These are phyloP conservation scores for Clistopyga incitator DNA, from an alignment of 2,888 invertebrate species.

Conservation along the genomic window DNA sequence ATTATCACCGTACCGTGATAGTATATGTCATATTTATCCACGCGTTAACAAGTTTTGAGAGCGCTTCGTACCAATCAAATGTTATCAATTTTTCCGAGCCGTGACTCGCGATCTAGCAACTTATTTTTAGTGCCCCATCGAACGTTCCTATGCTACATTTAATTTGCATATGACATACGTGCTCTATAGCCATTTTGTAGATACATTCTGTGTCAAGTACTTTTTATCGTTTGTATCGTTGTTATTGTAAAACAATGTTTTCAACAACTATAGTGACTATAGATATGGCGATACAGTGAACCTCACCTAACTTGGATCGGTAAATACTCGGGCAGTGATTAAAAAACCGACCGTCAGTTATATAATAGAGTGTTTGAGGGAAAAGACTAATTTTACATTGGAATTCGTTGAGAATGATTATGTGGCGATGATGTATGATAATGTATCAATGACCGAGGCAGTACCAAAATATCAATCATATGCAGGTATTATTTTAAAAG, in stretches of 20 bases:
- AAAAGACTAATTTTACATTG: no score
- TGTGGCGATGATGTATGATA: no score
- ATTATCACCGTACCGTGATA: slow-evolving; percentile 21
- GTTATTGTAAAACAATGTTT: slow-evolving; percentile 30
- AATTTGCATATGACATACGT: slow-evolving; percentile 26
- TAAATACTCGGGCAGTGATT: no score
- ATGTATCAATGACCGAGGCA: no score
- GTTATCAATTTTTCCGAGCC: not conserved
- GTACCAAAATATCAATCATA: no score
- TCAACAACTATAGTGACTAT: slow-evolving; percentile 1
- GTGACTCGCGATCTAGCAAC: slow-evolving; percentile 43
- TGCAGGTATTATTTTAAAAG: no score
- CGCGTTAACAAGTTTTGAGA: not conserved
- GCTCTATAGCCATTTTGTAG: slow-evolving; percentile 1
- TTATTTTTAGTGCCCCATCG: slow-evolving; percentile 48
- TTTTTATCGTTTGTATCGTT: slow-evolving; percentile 2
- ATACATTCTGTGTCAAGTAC: slow-evolving; percentile 30
- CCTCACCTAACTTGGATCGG: not conserved
- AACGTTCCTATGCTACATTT: slow-evolving; percentile 34
- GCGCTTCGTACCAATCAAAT: not conserved
- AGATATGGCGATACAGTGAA: slow-evolving; percentile 8
- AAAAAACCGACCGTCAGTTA: no score
- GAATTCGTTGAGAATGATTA: no score
- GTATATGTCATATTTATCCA: not conserved
- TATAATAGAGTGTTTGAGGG: no score